These are phyloP conservation scores for Elegia similella DNA, from an alignment of 2,888 invertebrate genomes.

Conservation along the genomic window DNA sequence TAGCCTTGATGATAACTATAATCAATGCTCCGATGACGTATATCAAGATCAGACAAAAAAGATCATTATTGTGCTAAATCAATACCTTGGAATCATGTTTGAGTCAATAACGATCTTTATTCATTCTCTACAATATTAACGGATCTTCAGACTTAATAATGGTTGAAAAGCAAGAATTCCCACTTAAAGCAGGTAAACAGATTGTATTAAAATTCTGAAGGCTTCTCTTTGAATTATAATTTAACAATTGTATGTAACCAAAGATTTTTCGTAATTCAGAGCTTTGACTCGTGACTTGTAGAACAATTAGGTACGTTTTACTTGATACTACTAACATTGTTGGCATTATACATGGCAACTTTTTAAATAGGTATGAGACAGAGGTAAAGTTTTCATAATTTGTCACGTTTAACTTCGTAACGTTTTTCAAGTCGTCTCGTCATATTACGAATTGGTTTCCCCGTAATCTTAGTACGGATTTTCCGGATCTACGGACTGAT, in stretches of 20 bases:
- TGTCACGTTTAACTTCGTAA: no score
- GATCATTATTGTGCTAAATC: not conserved
- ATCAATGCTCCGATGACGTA: conserved; percentile 40
- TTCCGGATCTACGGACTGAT: not conserved
- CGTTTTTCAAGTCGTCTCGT: not conserved
- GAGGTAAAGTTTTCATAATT: no score
- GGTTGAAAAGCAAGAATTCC: not conserved
- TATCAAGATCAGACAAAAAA: conserved; percentile 5
- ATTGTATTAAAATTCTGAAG: not conserved
- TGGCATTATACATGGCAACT: no score
- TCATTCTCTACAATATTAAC: not conserved
- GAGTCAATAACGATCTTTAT: not conserved
- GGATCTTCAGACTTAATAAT: not conserved
- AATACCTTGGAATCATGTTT: not conserved
- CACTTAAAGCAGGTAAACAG: not conserved
- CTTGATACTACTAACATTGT: no score
- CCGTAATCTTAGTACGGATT: not conserved
- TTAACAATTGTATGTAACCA: no score
- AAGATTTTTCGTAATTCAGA: no score
- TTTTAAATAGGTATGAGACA: no score
- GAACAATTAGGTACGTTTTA: no score
- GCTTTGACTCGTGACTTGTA: no score
- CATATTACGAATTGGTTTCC: not conserved
- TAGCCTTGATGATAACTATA: conserved; percentile 49
- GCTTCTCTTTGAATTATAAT: not conserved